These are phyloP conservation scores for Philopotamus ludificatus DNA, from an alignment of 1,140 invertebrate genomes.

Conservation along the genomic window DNA sequence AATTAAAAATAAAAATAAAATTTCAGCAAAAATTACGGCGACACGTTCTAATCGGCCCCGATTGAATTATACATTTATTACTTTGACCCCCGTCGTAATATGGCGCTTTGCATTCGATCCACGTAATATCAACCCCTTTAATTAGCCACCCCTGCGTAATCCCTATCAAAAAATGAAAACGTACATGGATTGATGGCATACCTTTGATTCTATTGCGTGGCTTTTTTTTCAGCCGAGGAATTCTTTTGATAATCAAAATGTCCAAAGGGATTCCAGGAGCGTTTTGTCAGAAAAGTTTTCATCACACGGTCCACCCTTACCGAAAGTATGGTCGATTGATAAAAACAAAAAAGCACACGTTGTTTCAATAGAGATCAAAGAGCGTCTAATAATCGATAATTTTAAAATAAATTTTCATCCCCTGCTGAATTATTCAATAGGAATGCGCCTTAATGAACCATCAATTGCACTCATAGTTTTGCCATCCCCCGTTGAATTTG, in stretches of 20 bases:
- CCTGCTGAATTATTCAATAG: neutral
- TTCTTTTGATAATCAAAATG: neutral
- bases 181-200: constrained; percentile 26
- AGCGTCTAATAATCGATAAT: neutral
- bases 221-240: neutral
- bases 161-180: constrained; percentile 9
- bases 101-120: constrained; percentile 11
- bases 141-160: constrained; percentile 1
- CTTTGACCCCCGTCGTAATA: neutral
- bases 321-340: too few species aligned
- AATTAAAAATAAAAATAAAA: neutral
- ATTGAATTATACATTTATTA: too few species aligned
- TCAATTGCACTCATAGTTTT: too few species aligned
- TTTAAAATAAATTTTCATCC: neutral
- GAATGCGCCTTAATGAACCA: neutral
- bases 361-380: too few species aligned
- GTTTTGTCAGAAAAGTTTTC: neutral
- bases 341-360: too few species aligned
- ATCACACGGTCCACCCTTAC: too few species aligned
- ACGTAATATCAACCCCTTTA: constrained; percentile 13
- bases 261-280: constrained; percentile 14
- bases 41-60: constrained; percentile 8
- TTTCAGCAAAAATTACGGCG: neutral
- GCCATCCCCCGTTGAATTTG: too few species aligned
- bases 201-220: constrained; percentile 14